Evolutionary conservation across 2,888 invertebrate species (phyloP), one percentile per base, ranked within the genome.

Genomic region (Ryuthela nishihirai): DNA sequence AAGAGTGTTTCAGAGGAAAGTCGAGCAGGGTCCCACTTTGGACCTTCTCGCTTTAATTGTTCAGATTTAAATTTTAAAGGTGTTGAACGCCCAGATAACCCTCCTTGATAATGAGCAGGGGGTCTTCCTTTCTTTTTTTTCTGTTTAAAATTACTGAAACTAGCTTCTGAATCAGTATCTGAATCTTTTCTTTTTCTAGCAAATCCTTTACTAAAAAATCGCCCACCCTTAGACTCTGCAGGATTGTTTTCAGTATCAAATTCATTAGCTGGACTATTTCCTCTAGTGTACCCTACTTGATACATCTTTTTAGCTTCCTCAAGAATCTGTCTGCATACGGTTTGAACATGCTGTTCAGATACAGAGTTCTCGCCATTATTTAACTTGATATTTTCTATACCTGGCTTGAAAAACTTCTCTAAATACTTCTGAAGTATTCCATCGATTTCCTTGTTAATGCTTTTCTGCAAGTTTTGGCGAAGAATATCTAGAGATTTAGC

Each of bases 401-500:
- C 88, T 63, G 87, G 85, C 69, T 84, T 83, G 76, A 88, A 87
- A 75, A 84, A 88, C 77, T 83, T 87, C 75, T 87, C 85, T 58
- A 87, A 76, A 75, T 88, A 88, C 70, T 84, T 85, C 69, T 84
- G 84, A 59, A 88, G 82, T 44, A 88, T 82, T 73, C 81, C 80
- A 75, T 86, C 83, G 69, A 88, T 85, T 70, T 88, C 88, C 70
- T 84, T 82, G 67, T 87, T 87, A 34, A 88, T 85, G 42, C 82
- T 82, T 62, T 82, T 82, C 74, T 88, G 88, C 70, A 88, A 77
- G 66, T 85, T 87, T 72, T 84, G 84, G 43, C 88, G 74, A 39
- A 88, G 72, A 69, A 87, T 78, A 70, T 88, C 87, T 62, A 88
- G 73, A 1, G 87, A 86, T 72, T 85, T 85, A 43, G 83, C 82